These are phyloP conservation scores for Diplosoma virens DNA, from an alignment of 23 tunicate genomes.

Conservation along the genomic window DNA sequence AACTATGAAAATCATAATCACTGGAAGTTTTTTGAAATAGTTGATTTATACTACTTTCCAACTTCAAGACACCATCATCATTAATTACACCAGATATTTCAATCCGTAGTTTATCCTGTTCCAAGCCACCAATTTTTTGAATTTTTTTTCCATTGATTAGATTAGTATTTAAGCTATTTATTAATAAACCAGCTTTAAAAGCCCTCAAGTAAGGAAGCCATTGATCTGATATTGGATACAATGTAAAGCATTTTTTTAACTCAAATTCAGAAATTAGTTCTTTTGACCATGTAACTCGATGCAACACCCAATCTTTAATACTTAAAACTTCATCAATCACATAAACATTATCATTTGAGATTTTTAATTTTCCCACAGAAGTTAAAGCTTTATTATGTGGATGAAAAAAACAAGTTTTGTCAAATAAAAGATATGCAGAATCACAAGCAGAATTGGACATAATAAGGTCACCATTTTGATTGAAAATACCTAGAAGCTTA, in stretches of 20 bases:
- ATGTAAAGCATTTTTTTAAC: not conserved
- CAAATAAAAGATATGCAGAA: not conserved
- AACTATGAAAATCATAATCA: too few relatives aligned
- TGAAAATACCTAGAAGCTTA: not conserved
- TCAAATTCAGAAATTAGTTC: not conserved
- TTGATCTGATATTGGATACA: not conserved
- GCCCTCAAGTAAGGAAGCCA: slow-evolving; percentile 21
- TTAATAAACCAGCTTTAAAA: not conserved
- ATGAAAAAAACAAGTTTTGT: slow-evolving; percentile 18
- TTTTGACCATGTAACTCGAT: not conserved
- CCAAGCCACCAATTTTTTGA: slow-evolving; percentile 13
- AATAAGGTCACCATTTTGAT: not conserved
- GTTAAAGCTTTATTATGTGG: not conserved
- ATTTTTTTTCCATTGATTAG: not conserved
- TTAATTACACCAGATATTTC: slow-evolving; percentile 3
- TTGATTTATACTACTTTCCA: not conserved
- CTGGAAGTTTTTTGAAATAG: too few relatives aligned
- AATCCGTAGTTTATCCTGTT: not conserved
- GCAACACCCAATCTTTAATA: slow-evolving; percentile 20
- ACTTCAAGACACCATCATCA: not conserved
- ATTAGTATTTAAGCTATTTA: not conserved
- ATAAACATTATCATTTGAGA: not conserved
- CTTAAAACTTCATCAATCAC: not conserved
- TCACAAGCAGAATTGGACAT: not conserved
- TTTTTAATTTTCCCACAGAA: not conserved